phyloP scores from a whole-genome alignment of 2,888 invertebrate genomes.

The Meiosimyza platycephala region DNA sequence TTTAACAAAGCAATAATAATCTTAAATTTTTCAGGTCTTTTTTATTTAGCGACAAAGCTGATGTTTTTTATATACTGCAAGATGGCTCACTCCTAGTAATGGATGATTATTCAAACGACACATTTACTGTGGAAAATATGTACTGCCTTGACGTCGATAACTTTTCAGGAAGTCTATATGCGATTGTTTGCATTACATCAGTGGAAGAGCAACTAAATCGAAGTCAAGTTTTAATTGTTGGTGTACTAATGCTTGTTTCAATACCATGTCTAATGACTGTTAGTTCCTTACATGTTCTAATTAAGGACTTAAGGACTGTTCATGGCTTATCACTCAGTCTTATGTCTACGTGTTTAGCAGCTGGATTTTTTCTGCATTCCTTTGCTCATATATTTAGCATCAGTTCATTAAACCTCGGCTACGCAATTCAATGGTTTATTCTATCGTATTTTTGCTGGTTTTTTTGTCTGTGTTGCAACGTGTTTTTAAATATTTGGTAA shows the following conservation, averaged over 20 bases:
- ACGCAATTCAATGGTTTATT: slow-evolving; percentile 64
- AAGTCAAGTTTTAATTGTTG: slow-evolving; percentile 56
- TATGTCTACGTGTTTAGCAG: slow-evolving; percentile 61
- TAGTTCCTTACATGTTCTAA: slow-evolving; percentile 58
- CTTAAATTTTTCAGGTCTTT: slow-evolving; percentile 47
- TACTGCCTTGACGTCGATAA: slow-evolving; percentile 64
- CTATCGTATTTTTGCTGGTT: slow-evolving; percentile 65
- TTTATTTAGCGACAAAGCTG: slow-evolving; percentile 56
- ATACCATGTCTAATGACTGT: slow-evolving; percentile 62
- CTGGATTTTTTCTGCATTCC: slow-evolving; percentile 62
- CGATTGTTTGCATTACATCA: slow-evolving; percentile 62
- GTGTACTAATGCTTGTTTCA: slow-evolving; percentile 62
- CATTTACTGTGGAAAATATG: slow-evolving; percentile 56
- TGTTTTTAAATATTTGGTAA: slow-evolving; percentile 63
- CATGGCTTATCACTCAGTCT: slow-evolving; percentile 63
- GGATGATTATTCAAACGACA: slow-evolving; percentile 59
- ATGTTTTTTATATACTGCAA: slow-evolving; percentile 60
- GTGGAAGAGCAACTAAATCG: slow-evolving; percentile 57
- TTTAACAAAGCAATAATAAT: no score
- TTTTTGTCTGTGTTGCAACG: slow-evolving; percentile 62
- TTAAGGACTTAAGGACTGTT: slow-evolving; percentile 58
- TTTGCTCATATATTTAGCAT: slow-evolving; percentile 60
- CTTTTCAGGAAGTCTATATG: slow-evolving; percentile 56
- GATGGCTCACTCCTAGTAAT: slow-evolving; percentile 63
- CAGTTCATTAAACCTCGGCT: slow-evolving; percentile 57